Evolutionary conservation across 2,888 invertebrate genomes (phyloP).

Genomic region (Conus canariensis): DNA sequence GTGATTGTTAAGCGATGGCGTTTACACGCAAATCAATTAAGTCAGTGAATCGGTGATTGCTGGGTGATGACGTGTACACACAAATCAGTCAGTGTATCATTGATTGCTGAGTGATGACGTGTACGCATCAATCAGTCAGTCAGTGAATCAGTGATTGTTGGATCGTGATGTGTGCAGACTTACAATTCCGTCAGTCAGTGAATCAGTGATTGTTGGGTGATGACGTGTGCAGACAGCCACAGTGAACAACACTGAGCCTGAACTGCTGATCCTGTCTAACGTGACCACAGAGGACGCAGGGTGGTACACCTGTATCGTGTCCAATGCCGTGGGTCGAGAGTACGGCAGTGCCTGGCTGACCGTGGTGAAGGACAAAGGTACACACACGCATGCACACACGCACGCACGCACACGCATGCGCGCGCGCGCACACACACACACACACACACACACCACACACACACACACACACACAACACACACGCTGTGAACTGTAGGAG

Average conservation of each 20-base stretch:
- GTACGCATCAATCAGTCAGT: not conserved
- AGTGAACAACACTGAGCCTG: constrained; percentile 81
- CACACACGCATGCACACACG: not conserved
- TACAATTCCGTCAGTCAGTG: not conserved
- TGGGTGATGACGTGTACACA: too few relatives aligned
- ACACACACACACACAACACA: not conserved
- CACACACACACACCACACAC: not conserved
- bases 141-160: not conserved
- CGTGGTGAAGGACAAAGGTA: constrained; percentile 84
- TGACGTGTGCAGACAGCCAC: constrained; percentile 63
- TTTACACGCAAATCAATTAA: too few relatives aligned
- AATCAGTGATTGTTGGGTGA: not conserved
- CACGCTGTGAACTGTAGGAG: not conserved
- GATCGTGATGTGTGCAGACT: not conserved
- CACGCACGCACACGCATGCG: not conserved
- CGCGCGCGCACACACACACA: not conserved
- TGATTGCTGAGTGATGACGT: too few relatives aligned
- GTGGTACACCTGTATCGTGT: constrained; percentile 96
- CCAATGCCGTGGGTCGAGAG: constrained; percentile 88
- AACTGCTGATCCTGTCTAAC: constrained; percentile 88
- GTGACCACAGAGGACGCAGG: constrained; percentile 94
- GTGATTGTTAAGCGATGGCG: too few relatives aligned
- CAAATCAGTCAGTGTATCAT: too few relatives aligned
- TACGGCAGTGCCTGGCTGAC: constrained; percentile 87
- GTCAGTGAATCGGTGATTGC: too few relatives aligned